Percentiles rank a stretch among this genome's conserved stretches.
phyloP scores from a whole-genome alignment of 1,140 invertebrate species.

The Rhagoletis zephyria region DNA sequence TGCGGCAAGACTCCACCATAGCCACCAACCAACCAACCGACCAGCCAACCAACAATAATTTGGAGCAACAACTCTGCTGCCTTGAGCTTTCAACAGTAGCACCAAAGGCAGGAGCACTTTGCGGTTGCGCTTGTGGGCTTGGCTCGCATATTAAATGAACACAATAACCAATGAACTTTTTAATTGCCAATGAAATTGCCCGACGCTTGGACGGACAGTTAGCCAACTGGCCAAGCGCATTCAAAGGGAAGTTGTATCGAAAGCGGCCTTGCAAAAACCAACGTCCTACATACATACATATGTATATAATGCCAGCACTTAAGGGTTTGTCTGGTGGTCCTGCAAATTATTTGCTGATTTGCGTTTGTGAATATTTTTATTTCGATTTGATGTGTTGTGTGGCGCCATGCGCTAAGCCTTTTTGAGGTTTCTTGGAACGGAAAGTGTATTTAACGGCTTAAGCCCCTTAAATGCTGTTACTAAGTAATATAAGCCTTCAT shows the following conservation, averaged over 20 bases:
- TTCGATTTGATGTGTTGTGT: not conserved
- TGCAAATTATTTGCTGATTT: constrained; percentile 3
- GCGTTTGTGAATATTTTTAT: not conserved
- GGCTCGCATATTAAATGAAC: constrained; percentile 54
- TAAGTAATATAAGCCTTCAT: too few relatives aligned
- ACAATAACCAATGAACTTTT: constrained; percentile 56
- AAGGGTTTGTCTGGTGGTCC: not conserved
- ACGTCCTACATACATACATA: not conserved
- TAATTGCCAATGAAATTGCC: constrained; percentile 55
- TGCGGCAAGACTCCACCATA: constrained; percentile 1
- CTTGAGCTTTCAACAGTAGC: constrained; percentile 42
- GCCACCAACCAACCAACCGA: not conserved
- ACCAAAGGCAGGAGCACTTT: constrained; percentile 43
- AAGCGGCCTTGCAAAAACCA: constrained; percentile 9
- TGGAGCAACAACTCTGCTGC: not conserved
- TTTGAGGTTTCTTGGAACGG: not conserved
- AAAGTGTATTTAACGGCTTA: not conserved
- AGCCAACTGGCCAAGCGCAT: not conserved
- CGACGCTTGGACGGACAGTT: not conserved
- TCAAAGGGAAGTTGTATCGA: not conserved
- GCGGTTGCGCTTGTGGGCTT: constrained; percentile 52
- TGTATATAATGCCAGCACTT: not conserved
- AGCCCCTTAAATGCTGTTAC: too few relatives aligned
- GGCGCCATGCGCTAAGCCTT: constrained; percentile 3
- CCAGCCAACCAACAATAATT: not conserved